Base-by-base conservation (phyloP, 1,140 invertebrate species). In the Drosophila neocordata region DNA sequence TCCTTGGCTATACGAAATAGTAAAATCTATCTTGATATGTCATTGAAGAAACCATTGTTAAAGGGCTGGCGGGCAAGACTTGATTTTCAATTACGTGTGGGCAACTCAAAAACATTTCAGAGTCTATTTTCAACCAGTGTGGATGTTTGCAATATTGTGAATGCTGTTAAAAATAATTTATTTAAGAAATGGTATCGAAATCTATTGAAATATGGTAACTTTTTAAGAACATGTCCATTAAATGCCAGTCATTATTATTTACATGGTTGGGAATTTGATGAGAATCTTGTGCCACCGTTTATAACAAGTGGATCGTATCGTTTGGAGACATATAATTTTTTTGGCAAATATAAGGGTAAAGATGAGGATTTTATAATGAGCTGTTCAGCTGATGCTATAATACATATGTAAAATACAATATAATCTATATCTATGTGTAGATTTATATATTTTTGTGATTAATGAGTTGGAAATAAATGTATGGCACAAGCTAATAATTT, bases 141-240 rank as follows among this genome's bases (percentile, higher is more conserved):
- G 0, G 77, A 90, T 58, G 56, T 88, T 5, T 90, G 88, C 31
- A 41, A 69, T 12, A 77, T 87, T 41, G 72, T 90, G 1, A 74
- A 73, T 15, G 62, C 65, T 0, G 58, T 65, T 22, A 87, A 77
- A 35, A 65, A 69, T 6, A 78, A 69, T n/a, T 31, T 84, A 0
- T 74, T 90, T 0, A 87, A 88, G 27, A 80, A 73, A 57, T 83
- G 79, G 79, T 83, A 71, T 41, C 67, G 44, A 4, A 79, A 79
- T 51, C 27, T 79, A 4, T 52, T 79, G 1, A 71, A 83, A 58
- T 83, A 83, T 44, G 79, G 79, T 0, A 83, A 83, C 38, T 83
- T 83, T 34, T 38, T 78, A 7, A 66, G 55, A n/a, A 53, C 78
- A 7, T 82, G 79, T 15, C 79, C 79, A 0, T 18, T 82, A 9